Evolutionary conservation across 2,113 vertebrate species (phyloP), one percentile per base, ranked within the genome.

Genomic region (Salvelinus namaycush): DNA sequence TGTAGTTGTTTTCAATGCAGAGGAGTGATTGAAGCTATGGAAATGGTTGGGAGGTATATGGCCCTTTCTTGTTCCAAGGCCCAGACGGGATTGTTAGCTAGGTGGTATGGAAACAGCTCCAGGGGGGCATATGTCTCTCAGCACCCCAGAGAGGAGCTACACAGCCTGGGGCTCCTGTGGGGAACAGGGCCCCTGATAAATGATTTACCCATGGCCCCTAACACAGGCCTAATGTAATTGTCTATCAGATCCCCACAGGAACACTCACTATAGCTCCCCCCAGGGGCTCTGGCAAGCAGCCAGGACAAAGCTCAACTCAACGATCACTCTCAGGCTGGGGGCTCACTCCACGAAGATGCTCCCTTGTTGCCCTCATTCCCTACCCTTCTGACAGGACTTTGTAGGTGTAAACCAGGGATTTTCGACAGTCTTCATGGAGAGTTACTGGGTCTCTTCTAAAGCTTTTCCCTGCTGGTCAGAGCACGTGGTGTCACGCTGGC

Each of bases 191-290:
- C 76, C 76, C 22, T 3, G 79, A 70, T 70, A 31, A 86, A 88
- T 89, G 81, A 90, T 91, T 89, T 83, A 89, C 82, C 85, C 48
- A n/a, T 54, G 39, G 64, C 70, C 78, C 72, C 78, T 54, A 54
- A 54, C 51, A 54, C 51, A 54, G 51, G 51, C 68, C 44, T 80
- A 22, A 44, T 51, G 34, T 65, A 74, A 65, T 12, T 80, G 76
- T 72, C 78, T 79, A 79, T 75, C 60, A 72, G 81, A 74, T 72
- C 67, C 84, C 79, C 29, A 48, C 59, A 22, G 81, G 75, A 68
- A 54, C 75, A 29, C 79, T 70, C 76, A 74, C 82, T 26, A 48
- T 34, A 62, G 79, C 74, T 74, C 66, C 73, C 64, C 67, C 68
- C 22, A 49, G 70, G 60, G 60, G 78, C 54, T 73, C 13, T 4